Percentiles rank a stretch among this genome's conserved stretches.
phyloP scores from a whole-genome alignment of 2,797 vertebrate genomes.

The Aldrovandia affinis region DNA sequence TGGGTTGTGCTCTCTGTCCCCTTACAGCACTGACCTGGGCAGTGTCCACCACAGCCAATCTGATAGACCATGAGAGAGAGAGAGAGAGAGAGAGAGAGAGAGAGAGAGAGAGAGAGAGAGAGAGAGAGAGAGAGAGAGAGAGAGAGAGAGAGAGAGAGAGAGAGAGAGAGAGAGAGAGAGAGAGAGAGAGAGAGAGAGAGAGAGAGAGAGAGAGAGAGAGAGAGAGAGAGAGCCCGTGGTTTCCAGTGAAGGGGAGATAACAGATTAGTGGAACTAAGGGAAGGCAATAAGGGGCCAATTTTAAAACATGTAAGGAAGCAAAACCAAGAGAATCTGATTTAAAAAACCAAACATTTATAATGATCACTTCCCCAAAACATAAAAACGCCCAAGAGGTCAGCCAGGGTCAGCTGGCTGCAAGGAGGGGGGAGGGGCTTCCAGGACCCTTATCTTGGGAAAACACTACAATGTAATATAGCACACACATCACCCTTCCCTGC shows the following conservation, averaged over 20 bases:
- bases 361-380: slow-evolving; percentile 53
- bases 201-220: background rate
- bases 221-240: background rate
- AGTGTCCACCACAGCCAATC: slow-evolving; percentile 28
- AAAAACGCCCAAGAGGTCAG: slow-evolving; percentile 55
- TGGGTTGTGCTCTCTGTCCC: slow-evolving; percentile 26
- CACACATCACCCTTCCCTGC: slow-evolving; percentile 46
- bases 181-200: slow-evolving; percentile 17
- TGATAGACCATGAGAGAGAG: background rate
- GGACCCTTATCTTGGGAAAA: slow-evolving; percentile 55
- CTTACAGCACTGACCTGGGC: slow-evolving; percentile 35
- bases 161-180: slow-evolving; percentile 34
- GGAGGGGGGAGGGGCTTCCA: slow-evolving; percentile 44
- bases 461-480: slow-evolving; percentile 56
- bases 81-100: background rate
- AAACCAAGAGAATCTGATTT: slow-evolving; percentile 43
- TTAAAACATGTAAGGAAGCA: slow-evolving; percentile 46
- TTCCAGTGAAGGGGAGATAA: slow-evolving; percentile 48
- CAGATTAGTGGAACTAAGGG: background rate
- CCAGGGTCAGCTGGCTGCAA: slow-evolving; percentile 54
- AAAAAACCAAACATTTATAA: slow-evolving; percentile 58
- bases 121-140: slow-evolving; percentile 36
- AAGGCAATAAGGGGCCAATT: slow-evolving; percentile 19
- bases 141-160: background rate
- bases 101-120: slow-evolving; percentile 22